Percentiles rank a stretch among this genome's conserved stretches.
These are phyloP conservation scores for Melanotaenia parkinsoni DNA, from an alignment of 2,797 vertebrate species.

Conservation along the genomic window DNA sequence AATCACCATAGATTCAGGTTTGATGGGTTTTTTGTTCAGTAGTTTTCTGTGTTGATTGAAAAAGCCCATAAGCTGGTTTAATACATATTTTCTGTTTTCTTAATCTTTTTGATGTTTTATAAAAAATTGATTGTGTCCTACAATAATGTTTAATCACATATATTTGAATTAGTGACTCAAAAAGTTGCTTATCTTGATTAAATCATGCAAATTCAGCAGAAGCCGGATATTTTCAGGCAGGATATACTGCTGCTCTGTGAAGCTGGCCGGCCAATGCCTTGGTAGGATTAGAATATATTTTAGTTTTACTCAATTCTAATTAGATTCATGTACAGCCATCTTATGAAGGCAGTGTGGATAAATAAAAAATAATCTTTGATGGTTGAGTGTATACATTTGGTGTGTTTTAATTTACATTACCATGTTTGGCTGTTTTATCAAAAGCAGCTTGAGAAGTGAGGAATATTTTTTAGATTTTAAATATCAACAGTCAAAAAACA, in stretches of 20 bases:
- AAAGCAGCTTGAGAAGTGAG: neutral
- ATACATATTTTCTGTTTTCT: too few relatives aligned
- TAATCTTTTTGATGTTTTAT: too few relatives aligned
- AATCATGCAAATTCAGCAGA: neutral
- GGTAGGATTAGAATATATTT: neutral
- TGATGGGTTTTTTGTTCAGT: too few relatives aligned
- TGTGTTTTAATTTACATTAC: constrained; percentile 7
- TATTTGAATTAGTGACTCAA: too few relatives aligned
- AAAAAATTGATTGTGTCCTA: too few relatives aligned
- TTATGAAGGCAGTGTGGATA: neutral
- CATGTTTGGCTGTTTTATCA: neutral
- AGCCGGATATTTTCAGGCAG: neutral
- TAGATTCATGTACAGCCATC: neutral
- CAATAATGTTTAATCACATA: too few relatives aligned
- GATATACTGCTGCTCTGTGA: neutral
- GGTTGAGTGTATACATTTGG: neutral
- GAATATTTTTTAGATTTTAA: constrained; percentile 34
- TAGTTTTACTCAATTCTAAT: neutral
- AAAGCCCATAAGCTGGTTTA: too few relatives aligned
- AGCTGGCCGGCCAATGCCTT: neutral
- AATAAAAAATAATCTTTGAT: neutral
- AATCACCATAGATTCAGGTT: too few relatives aligned
- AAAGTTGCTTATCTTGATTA: neutral
- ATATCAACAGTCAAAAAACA: constrained; percentile 20
- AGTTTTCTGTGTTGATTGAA: too few relatives aligned